Percentiles rank a stretch among this genome's conserved stretches.
phyloP scores from a whole-genome alignment of 2,113 vertebrate species.

The Dromas ardeola region DNA sequence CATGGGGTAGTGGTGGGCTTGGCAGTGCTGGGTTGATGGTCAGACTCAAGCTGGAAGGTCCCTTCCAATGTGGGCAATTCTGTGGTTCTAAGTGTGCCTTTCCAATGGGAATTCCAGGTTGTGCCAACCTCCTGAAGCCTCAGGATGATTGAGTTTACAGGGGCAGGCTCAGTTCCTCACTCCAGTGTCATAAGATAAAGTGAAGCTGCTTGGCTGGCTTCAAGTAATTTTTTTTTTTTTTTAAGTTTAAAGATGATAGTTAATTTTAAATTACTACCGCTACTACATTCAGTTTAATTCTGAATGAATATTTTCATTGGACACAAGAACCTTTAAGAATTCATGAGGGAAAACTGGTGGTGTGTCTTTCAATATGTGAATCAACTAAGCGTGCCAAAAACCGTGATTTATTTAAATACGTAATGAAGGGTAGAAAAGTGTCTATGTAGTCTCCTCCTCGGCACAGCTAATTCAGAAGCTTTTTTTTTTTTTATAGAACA shows the following conservation, averaged over 20 bases:
- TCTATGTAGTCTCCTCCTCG: neutral
- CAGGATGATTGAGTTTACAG: neutral
- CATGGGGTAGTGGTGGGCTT: no score
- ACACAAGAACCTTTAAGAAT: neutral
- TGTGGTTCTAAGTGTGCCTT: neutral
- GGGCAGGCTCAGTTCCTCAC: neutral
- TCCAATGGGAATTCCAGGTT: neutral
- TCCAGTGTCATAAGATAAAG: neutral
- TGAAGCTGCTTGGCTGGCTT: neutral
- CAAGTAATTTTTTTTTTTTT: neutral
- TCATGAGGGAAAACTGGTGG: neutral
- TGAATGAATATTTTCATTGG: conserved; percentile 1
- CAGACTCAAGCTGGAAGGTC: no score
- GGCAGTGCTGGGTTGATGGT: no score
- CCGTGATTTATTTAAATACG: neutral
- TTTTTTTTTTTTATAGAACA: no score
- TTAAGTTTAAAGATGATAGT: neutral
- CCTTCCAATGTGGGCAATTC: no score
- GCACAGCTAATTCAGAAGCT: neutral
- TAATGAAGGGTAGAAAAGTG: neutral
- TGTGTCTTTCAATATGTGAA: neutral
- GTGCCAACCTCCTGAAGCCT: neutral
- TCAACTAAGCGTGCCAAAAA: neutral
- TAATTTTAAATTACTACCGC: neutral
- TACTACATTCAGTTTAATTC: conserved; percentile 3